Conservation (phyloP, 1,140 invertebrate species). For the Branchinecta lindahli region DNA sequence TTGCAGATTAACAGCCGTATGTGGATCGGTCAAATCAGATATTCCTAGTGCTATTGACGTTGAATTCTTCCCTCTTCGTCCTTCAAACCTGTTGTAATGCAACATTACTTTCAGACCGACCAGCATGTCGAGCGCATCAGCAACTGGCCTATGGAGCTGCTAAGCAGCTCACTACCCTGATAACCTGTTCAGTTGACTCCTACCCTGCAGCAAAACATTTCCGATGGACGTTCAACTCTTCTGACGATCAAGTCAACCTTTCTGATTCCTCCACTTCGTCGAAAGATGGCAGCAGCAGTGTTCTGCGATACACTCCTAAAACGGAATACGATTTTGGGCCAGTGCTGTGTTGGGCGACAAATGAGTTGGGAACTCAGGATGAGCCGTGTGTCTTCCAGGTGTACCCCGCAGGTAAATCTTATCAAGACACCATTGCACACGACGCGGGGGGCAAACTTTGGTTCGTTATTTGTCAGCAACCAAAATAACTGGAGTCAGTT, state of each 20-base stretch:
- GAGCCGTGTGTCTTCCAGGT: slow-evolving; percentile 30
- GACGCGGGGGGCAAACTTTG: no score
- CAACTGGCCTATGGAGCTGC: slow-evolving; percentile 31
- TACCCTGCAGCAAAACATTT: slow-evolving; percentile 23
- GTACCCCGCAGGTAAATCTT: slow-evolving; percentile 28
- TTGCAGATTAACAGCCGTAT: no score
- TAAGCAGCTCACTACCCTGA: slow-evolving; percentile 16
- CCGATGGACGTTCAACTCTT: slow-evolving; percentile 24
- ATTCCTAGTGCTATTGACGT: no score
- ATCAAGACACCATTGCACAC: no score
- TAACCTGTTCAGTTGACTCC: slow-evolving; percentile 25
- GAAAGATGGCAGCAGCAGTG: slow-evolving; percentile 25
- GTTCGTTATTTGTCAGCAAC: no score
- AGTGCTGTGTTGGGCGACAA: slow-evolving; percentile 31
- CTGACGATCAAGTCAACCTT: slow-evolving; percentile 21
- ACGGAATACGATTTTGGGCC: slow-evolving; percentile 30
- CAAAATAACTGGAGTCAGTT: no score
- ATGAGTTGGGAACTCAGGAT: slow-evolving; percentile 27
- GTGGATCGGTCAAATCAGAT: no score
- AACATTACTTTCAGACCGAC: slow-evolving; percentile 48
- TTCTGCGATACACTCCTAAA: slow-evolving; percentile 26
- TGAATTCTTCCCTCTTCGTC: no score
- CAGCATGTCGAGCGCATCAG: slow-evolving; percentile 58
- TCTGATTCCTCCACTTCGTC: slow-evolving; percentile 20
- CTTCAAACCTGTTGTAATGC: no score